Percentiles rank a stretch among this genome's conserved stretches.
Evolutionary conservation across 2,113 vertebrate species (phyloP).

Genomic region (human): GRCh38 chr13:44146001-44146500

Average conservation of each 20-base stretch:
- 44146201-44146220: not conserved
- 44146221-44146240: not conserved
- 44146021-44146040: not conserved
- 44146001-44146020: not conserved
- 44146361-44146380: not conserved
- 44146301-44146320: not conserved
- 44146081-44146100: not conserved
- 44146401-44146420: not conserved
- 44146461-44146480: not conserved
- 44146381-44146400: not conserved
- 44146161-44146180: not conserved
- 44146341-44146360: not conserved
- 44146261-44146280: not conserved
- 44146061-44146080: not conserved
- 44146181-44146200: not conserved
- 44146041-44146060: not conserved
- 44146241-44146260: not conserved
- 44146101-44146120: not conserved
- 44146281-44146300: not conserved
- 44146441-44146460: not conserved
- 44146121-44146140: not conserved
- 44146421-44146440: not conserved
- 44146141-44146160: not conserved
- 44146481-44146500: not conserved
- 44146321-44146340: not conserved